These are phyloP conservation scores for Xenops minutus DNA, from an alignment of 2,797 vertebrate genomes.

Conservation along the genomic window DNA sequence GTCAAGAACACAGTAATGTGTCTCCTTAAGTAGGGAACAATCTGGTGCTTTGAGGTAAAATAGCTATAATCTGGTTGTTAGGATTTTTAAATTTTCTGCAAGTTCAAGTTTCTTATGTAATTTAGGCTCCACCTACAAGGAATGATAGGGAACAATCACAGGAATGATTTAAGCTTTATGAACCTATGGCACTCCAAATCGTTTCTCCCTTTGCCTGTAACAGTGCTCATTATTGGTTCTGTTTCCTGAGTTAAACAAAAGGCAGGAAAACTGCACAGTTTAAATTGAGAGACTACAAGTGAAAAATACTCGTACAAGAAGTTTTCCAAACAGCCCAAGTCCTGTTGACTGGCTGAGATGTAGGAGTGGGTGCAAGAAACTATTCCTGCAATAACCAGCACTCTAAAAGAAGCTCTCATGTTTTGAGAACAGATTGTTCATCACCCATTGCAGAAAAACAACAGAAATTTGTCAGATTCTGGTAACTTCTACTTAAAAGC, in stretches of 20 bases:
- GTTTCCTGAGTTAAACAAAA: background rate
- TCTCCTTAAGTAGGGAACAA: background rate
- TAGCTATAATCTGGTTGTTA: background rate
- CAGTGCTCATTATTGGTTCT: background rate
- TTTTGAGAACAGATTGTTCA: background rate
- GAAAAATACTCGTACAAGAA: background rate
- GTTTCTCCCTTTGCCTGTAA: background rate
- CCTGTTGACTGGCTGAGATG: background rate
- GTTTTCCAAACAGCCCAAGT: background rate
- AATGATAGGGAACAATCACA: background rate
- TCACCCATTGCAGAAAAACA: background rate
- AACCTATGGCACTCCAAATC: background rate
- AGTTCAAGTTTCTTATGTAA: background rate
- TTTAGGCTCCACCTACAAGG: background rate
- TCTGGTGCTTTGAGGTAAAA: background rate
- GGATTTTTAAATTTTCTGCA: background rate
- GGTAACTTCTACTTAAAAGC: background rate
- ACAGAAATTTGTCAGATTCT: background rate
- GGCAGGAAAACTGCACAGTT: background rate
- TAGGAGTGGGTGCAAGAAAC: background rate
- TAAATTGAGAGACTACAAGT: background rate
- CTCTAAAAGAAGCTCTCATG: background rate
- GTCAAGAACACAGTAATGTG: background rate
- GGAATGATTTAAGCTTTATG: background rate
- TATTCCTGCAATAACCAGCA: background rate